Evolutionary conservation across 2,888 invertebrate genomes (phyloP), one percentile per base, ranked within the genome.

Genomic region (Aethes cnicana): DNA sequence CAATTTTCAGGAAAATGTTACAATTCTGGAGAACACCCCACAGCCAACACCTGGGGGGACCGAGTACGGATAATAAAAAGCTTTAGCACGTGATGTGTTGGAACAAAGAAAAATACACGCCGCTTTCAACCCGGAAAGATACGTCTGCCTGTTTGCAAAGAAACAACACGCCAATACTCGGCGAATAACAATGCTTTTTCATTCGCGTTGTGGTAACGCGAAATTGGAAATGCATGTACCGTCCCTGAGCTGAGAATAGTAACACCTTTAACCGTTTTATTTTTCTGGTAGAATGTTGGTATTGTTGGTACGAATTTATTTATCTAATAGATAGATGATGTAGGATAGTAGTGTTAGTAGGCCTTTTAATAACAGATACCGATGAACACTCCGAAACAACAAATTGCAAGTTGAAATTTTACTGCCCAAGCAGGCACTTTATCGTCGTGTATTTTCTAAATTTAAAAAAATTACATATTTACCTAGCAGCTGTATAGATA

Each of bases 71-170:
- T 82, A 81, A 83, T 84, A 84, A 83, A 85, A 82, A 69, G 77
- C 77, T 79, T 73, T 68, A 68, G 78, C 71, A 84, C 83, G 87
- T 85, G 87, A 80, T 77, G 72, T 67, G 59, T 77, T 69, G 69
- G 68, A 72, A 78, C 75, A 78, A 81, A 77, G 75, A 75, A 79
- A 69, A 77, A 74, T 73, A 72, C 69, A 62, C 68, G 63, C 56
- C 67, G 68, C 68, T 73, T 74, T 68, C 63, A 72, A 72, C 68
- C 65, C 33, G 47, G 63, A 65, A 66, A 61, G 61, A 60, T 59
- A 61, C 63, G 59, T 61, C 61, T 44, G 48, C 47, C 26, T 56
- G 53, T 53, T 57, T 53, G 57, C 55, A 54, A 47, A 50, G 50
- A 50, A 43, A 50, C 50, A 44, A 50, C 50, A 32, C 36, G 50